Base-by-base conservation (phyloP, 2,888 invertebrate species). In the Brachylomia viminalis region DNA sequence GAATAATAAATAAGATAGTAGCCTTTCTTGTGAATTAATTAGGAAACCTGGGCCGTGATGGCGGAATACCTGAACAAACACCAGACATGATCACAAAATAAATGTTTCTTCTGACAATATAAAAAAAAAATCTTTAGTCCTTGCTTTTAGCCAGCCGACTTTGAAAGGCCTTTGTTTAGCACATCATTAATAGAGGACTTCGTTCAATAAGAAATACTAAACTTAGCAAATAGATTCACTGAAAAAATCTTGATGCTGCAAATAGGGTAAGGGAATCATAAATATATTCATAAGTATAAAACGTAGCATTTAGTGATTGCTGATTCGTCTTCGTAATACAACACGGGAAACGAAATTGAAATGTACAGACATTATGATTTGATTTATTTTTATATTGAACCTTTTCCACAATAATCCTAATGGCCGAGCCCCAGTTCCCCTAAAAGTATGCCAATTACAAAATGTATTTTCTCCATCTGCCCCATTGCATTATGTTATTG, bases 401-500 rank as follows among this genome's bases (percentile, higher is more conserved):
- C 52, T 62, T 61, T 56, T 54, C 30, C 69, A 38, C 56, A 76
- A 65, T 78, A 75, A 72, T 66, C 62, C 33, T 33, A 33, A 79
- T 56, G 61, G 56, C 30, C 58, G 45, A 71, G 27, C 23, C 64
- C 38, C 17, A 23, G 42, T 72, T n/a, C 62, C 61, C 23, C 45
- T n/a, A 59, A 77, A 85, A 75, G 75, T 79, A 72, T 74, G 38
- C 54, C 71, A 77, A 74, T 69, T 70, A 56, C 71, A 54, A 75
- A 81, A 75, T 65, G 30, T 77, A 33, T 56, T 79, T 79, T 67
- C 59, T 71, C 45, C 61, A 73, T 68, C 78, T 78, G 78, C 27
- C 72, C 11, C 56, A 27, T 38, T 30, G 15, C 0, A 62, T 49
- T 30, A 52, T 17, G 45, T 17, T 45, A 67, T 54, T 38, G 30